phyloP scores from a whole-genome alignment of 64 coral and sea anemone species.

The Astreopora myriophthalma region DNA sequence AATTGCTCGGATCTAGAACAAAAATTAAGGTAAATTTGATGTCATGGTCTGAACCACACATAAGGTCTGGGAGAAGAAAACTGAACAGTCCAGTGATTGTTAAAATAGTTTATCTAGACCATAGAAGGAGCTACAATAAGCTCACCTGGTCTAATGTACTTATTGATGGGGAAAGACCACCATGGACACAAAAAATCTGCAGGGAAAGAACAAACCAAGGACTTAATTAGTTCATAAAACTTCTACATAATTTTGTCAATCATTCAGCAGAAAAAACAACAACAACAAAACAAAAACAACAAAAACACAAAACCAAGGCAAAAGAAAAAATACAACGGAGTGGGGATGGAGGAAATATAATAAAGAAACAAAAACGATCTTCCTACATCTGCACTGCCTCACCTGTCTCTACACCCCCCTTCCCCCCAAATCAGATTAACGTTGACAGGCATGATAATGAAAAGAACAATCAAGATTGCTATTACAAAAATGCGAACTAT shows the following conservation, averaged over 20 bases:
- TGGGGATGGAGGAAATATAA: background rate
- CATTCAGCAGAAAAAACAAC: background rate
- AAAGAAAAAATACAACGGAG: background rate
- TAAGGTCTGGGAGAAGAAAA: background rate
- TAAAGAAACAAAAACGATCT: too few relatives aligned
- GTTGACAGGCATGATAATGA: background rate
- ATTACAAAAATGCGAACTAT: too few relatives aligned
- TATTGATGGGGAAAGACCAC: slow-evolving; percentile 98
- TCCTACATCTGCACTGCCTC: background rate
- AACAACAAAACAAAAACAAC: background rate
- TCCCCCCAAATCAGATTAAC: background rate
- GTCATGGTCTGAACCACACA: too few relatives aligned
- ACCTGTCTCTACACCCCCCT: background rate
- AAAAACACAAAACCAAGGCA: too few relatives aligned
- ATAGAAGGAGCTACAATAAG: background rate
- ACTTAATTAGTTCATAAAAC: background rate
- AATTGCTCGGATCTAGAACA: slow-evolving; percentile 91
- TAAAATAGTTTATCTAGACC: background rate
- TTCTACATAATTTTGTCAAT: background rate
- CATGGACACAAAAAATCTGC: slow-evolving; percentile 99
- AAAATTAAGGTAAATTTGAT: background rate
- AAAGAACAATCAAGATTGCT: background rate
- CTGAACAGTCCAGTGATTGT: background rate
- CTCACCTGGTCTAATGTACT: slow-evolving; percentile 96
- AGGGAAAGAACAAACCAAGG: background rate